A percentile compares a stretch with the other conserved stretches of the same genome.
These are phyloP conservation scores for Drosophila peninsularis DNA, from an alignment of 2,888 invertebrate species.

Conservation along the genomic window DNA sequence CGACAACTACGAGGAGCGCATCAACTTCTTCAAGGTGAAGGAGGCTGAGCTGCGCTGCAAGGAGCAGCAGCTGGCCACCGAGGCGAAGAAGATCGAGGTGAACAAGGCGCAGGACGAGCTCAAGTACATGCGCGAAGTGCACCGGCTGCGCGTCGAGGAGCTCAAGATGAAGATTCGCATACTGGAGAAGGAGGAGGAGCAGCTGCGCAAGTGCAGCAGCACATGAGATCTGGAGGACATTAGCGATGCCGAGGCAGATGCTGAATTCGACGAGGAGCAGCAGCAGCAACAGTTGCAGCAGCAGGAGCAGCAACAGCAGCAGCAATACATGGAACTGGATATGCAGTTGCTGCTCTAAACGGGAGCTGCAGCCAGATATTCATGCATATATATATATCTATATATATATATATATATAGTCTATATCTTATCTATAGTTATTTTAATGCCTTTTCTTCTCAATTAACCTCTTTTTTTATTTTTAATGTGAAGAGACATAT, in stretches of 20 bases:
- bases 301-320: background rate
- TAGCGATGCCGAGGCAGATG: conserved; percentile 52
- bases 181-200: conserved; percentile 82
- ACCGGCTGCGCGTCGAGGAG: conserved; percentile 82
- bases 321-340: conserved; percentile 49
- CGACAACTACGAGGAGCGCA: conserved; percentile 79
- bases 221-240: conserved; percentile 74
- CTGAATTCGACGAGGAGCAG: background rate
- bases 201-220: conserved; percentile 68
- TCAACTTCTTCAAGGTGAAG: conserved; percentile 82
- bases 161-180: conserved; percentile 83
- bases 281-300: too few relatives aligned
- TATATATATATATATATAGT: conserved; percentile 15
- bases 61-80: conserved; percentile 82
- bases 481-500: background rate
- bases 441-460: conserved; percentile 8
- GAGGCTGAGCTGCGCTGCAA: conserved; percentile 83
- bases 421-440: conserved; percentile 18
- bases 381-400: conserved; percentile 12
- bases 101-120: conserved; percentile 82
- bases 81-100: conserved; percentile 82
- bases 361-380: conserved; percentile 14
- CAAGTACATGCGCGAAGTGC: conserved; percentile 82
- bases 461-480: conserved; percentile 5
- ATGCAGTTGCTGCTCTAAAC: conserved; percentile 54